Evolutionary conservation across 2,888 invertebrate genomes (phyloP).

Genomic region (Stramonita haemastoma): DNA sequence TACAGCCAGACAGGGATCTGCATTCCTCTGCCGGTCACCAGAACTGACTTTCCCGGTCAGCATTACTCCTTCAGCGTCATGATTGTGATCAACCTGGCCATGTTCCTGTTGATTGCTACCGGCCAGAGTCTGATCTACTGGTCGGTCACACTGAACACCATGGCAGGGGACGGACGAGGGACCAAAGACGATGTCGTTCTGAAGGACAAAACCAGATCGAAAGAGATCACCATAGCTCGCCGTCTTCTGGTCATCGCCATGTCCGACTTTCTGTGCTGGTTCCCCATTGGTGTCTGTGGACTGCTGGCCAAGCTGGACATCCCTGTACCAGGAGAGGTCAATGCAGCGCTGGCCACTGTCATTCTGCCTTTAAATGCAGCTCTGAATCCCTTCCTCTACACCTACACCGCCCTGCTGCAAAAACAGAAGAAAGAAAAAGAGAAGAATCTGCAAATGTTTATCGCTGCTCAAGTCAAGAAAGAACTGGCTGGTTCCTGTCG

Average conservation of each 20-base stretch:
- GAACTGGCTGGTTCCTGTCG: neutral
- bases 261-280: slow-evolving; percentile 6
- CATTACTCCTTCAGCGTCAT: slow-evolving; percentile 65
- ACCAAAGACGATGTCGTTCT: neutral
- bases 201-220: neutral
- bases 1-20: slow-evolving; percentile 70
- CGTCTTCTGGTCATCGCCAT: neutral
- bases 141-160: neutral
- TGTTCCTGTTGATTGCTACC: slow-evolving; percentile 69
- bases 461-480: neutral
- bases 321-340: neutral
- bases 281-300: slow-evolving; percentile 5
- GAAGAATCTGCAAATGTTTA: neutral
- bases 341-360: neutral
- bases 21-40: slow-evolving; percentile 73
- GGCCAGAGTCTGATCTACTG: slow-evolving; percentile 58
- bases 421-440: neutral
- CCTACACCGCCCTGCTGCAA: neutral
- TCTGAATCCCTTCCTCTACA: neutral
- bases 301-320: neutral
- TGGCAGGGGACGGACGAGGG: neutral
- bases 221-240: neutral
- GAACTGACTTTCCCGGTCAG: slow-evolving; percentile 72
- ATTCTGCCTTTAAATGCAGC: neutral
- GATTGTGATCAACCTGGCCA: slow-evolving; percentile 69